A percentile compares a stretch with the other conserved stretches of the same genome.
These are phyloP conservation scores for Chrysemys picta DNA, from an alignment of 2,113 vertebrate species.

Conservation along the genomic window DNA sequence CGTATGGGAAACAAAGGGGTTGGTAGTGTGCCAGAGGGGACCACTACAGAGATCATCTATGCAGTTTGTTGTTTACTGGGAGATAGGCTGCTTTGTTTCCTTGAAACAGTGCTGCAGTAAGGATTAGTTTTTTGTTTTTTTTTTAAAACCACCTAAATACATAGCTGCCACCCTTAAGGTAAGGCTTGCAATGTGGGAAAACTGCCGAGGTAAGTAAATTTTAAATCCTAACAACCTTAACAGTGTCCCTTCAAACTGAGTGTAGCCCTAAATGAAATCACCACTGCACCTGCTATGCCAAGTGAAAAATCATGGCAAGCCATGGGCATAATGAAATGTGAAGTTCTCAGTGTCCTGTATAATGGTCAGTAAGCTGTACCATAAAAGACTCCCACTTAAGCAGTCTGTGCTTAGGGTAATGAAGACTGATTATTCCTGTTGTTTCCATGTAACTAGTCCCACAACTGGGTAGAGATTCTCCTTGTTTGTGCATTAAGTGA, in stretches of 20 bases:
- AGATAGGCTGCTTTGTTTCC: background rate
- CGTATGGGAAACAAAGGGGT: background rate
- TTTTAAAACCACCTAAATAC: background rate
- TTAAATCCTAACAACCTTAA: background rate
- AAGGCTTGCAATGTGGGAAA: background rate
- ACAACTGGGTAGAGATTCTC: background rate
- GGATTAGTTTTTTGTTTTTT: background rate
- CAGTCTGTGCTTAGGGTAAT: fast-evolving
- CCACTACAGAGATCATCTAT: background rate
- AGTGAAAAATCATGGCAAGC: background rate
- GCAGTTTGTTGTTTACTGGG: background rate
- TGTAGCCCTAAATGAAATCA: background rate
- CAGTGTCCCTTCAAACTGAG: background rate
- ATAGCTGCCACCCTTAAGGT: background rate
- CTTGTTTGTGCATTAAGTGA: background rate
- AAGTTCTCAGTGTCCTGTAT: background rate
- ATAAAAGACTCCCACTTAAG: background rate
- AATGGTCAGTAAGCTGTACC: background rate
- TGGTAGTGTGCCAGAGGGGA: background rate
- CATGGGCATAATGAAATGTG: background rate
- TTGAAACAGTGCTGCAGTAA: background rate
- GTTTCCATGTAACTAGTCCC: background rate
- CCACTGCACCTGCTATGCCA: background rate
- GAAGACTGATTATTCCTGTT: background rate
- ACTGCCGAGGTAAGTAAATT: background rate